These are phyloP conservation scores for Leuciscus idus DNA, from an alignment of 2,113 vertebrate genomes.

Conservation along the genomic window DNA sequence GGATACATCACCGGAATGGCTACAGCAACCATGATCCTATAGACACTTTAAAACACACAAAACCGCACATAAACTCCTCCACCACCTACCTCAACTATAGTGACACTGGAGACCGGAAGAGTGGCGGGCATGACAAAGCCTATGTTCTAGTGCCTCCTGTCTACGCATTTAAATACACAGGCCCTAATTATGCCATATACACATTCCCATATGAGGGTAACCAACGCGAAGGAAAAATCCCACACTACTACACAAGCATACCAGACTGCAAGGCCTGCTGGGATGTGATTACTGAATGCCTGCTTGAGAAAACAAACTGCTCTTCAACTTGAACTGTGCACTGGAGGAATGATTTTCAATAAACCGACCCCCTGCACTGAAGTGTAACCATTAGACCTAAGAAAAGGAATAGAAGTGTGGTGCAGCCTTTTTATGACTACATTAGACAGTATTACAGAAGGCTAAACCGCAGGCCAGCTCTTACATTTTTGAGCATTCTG, in stretches of 20 bases:
- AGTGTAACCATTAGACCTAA: background rate
- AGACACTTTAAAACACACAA: too few relatives aligned
- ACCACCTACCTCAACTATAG: too few relatives aligned
- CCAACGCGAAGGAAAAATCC: too few relatives aligned
- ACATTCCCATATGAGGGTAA: too few relatives aligned
- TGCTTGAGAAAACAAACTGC: slow-evolving; percentile 31
- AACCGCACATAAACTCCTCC: too few relatives aligned
- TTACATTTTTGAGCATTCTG: background rate
- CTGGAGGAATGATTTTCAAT: slow-evolving; percentile 29
- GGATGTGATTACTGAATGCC: slow-evolving; percentile 15
- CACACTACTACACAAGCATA: background rate
- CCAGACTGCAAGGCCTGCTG: background rate
- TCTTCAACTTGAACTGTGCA: background rate
- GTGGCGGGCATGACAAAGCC: too few relatives aligned
- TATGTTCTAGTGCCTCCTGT: too few relatives aligned
- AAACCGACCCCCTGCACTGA: background rate
- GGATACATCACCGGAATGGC: too few relatives aligned
- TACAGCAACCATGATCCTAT: too few relatives aligned
- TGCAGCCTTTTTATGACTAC: background rate
- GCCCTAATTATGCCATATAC: too few relatives aligned
- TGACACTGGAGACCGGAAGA: too few relatives aligned
- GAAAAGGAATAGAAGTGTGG: background rate
- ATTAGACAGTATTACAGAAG: background rate
- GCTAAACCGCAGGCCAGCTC: background rate
- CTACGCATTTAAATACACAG: too few relatives aligned